Evolutionary conservation across 2,888 invertebrate genomes (phyloP), one percentile per base, ranked within the genome.

Genomic region (Lamellibrachia satsuma): DNA sequence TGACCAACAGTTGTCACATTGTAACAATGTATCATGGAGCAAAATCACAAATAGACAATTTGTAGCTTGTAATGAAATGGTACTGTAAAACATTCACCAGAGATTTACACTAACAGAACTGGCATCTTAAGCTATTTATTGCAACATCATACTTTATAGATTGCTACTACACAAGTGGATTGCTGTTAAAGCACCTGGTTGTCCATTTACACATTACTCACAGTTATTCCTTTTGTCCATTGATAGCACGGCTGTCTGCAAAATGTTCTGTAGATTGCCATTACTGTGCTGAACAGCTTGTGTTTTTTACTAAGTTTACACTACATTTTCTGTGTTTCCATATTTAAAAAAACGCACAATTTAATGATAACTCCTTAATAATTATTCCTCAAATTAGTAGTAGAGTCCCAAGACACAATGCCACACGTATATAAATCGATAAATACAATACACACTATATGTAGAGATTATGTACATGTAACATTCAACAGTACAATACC

Each of bases 381-480:
- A 6, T 75, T 75, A 22, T 4, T 22, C 22, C 75, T n/a, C 75
- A 75, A 75, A n/a, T 75, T 6, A n/a, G 75, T 75, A 22, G 75
- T 75, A 75, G 75, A 75, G 11, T 75, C 75, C 75, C 75, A 75
- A 6, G n/a, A 75, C 75, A 75, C 75, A 75, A 75, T 75, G 75
- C n/a, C 75, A 75, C n/a, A 15, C 22, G 75, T 75, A 75, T 75
- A 75, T 75, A 75, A 15, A 75, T 22, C 75, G 75, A 75, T 75
- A 75, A 75, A 75, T 75, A 75, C 75, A 75, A 22, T 75, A 75
- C 22, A 22, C 75, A n/a, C n/a, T 15, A 6, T 75, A 75, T 75
- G 75, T 75, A 75, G 15, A 75, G 75, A 75, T 22, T 75, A 75
- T 75, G 75, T 75, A 75, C 75, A 75, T 75, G 75, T 75, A 75